Base-by-base conservation (phyloP, 1,140 invertebrate species). In the Drosophila busckii region DNA sequence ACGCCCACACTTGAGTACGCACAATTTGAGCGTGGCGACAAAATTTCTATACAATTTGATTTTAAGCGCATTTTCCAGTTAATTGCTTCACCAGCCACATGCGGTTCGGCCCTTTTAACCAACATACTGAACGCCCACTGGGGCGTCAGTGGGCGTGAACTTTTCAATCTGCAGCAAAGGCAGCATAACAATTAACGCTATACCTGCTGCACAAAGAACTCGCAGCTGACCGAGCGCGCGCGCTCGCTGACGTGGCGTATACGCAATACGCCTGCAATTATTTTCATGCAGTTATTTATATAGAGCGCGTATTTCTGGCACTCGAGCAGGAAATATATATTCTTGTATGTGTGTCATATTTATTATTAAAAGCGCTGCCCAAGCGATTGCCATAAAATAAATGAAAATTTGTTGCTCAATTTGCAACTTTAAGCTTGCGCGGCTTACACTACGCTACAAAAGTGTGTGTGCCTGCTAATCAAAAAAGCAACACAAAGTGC, bases 61-160 rank as follows among this genome's bases (percentile, higher is more conserved):
- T 82, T 80, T 80, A 82, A 80, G 73, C 73, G 73, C 48, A 82
- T 80, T 80, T 80, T 80, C 69, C 75, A 80, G 69, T 80, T 80
- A 80, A 80, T 80, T 80, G 75, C 75, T 44, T n/a, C 59, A 28
- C 37, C 31, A 65, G 40, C 73, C 63, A 49, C 68, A 80, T 67
- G 45, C 38, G 62, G n/a, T n/a, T n/a, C n/a, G n/a, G n/a, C n/a
- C n/a, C 26, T 60, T 37, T 42, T 42, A 10, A 34, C n/a, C 28
- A 35, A 20, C 50, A 44, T 20, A 28, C 16, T n/a, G 28, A 54
- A 54, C 9, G 29, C 50, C 12, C 8, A 8, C 5, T 4, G 16
- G 3, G 12, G 17, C 7, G 10, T 7, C 8, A 28, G 20, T 2
- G 26, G 0, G 34, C 1, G 46, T 82, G 69, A 80, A 82, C 75